Percentiles rank a stretch among this genome's conserved stretches.
phyloP scores from a whole-genome alignment of 2,888 invertebrate species.

The Desoria tigrina region DNA sequence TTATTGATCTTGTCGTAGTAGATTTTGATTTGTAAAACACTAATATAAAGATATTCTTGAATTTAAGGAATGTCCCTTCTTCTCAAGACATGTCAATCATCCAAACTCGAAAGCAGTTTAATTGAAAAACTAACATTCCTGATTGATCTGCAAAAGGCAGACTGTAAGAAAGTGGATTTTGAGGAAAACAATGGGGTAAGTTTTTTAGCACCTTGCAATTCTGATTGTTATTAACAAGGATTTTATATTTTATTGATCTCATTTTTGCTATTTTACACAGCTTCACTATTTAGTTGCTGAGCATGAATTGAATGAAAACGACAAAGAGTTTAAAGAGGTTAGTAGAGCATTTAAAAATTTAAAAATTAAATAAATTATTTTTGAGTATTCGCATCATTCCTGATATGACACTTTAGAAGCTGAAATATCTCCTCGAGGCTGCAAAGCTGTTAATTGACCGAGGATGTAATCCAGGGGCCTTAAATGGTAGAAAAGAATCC shows the following conservation, averaged over 20 bases:
- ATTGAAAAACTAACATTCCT: slow-evolving; percentile 56
- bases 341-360: too few species aligned
- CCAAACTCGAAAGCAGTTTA: slow-evolving; percentile 12
- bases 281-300: too few species aligned
- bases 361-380: too few species aligned
- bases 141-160: slow-evolving; percentile 58
- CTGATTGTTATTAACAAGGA: too few species aligned
- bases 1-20: neutral
- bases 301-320: too few species aligned
- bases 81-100: slow-evolving; percentile 35
- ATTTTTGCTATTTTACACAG: too few species aligned
- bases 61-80: slow-evolving; percentile 42
- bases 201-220: too few species aligned
- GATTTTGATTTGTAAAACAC: too few species aligned
- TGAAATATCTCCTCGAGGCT: slow-evolving; percentile 4
- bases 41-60: slow-evolving; percentile 3
- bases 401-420: neutral
- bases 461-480: slow-evolving; percentile 31
- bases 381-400: slow-evolving; percentile 30
- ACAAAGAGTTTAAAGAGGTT: too few species aligned
- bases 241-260: too few species aligned
- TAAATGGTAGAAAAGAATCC: slow-evolving; percentile 30
- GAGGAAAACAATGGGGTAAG: slow-evolving; percentile 57
- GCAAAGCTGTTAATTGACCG: slow-evolving; percentile 31
- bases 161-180: slow-evolving; percentile 57